Conservation (phyloP, 2,113 vertebrate species). For the Sturnus vulgaris region DNA sequence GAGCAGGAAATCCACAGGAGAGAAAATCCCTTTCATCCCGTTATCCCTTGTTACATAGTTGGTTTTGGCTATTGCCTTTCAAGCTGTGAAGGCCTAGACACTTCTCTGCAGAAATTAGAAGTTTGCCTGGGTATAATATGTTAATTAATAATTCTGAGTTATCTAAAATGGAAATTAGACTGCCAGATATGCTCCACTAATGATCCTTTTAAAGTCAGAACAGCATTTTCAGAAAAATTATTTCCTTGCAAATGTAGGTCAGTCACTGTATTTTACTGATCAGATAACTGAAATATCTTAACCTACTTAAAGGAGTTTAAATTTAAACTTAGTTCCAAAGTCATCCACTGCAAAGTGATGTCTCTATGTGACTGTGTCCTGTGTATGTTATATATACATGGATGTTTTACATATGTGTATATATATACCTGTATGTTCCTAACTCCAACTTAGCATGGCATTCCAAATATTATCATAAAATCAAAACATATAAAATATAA, state of each 20-base stretch:
- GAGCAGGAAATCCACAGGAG: conserved; percentile 3
- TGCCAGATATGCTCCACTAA: conserved; percentile 14
- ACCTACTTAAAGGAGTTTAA: conserved; percentile 19
- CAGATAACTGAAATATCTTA: conserved; percentile 21
- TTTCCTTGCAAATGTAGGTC: conserved; percentile 36
- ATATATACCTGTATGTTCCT: background rate
- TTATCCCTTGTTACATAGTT: background rate
- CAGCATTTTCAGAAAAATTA: background rate
- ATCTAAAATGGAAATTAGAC: conserved; percentile 52
- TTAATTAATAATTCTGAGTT: conserved; percentile 61
- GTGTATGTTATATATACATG: background rate
- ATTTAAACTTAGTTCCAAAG: conserved; percentile 27
- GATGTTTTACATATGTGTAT: background rate
- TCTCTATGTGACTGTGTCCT: background rate
- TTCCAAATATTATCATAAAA: background rate
- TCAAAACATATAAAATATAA: background rate
- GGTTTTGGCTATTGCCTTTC: background rate
- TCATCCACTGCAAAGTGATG: background rate
- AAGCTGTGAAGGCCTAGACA: conserved; percentile 3
- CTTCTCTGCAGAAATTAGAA: background rate
- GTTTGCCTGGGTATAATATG: background rate
- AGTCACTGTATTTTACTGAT: background rate
- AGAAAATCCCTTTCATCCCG: background rate
- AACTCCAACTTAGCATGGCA: background rate
- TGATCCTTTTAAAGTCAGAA: conserved; percentile 18